Conservation (phyloP, 2,888 invertebrate genomes). For the Thelaira solivaga region DNA sequence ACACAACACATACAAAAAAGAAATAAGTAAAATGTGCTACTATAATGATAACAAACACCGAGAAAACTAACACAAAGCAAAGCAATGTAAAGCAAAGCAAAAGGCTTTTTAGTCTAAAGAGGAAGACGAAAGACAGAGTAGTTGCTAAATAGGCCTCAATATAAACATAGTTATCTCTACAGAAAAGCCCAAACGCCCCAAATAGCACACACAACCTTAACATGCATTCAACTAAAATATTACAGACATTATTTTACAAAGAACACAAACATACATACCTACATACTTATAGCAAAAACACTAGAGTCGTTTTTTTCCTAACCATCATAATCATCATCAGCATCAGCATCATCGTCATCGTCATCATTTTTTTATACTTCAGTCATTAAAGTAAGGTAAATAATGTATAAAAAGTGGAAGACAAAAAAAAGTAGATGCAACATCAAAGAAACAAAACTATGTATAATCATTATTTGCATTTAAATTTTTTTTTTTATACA, state of each 20-base stretch:
- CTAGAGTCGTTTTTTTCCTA: constrained; percentile 38
- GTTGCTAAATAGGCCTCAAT: constrained; percentile 45
- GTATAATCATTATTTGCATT: constrained; percentile 70
- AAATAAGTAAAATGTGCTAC: constrained; percentile 12
- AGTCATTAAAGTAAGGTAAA: constrained; percentile 60
- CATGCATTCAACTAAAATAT: constrained; percentile 42
- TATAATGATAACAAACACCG: constrained; percentile 4
- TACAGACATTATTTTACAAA: constrained; percentile 48
- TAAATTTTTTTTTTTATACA: constrained; percentile 64
- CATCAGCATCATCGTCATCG: constrained; percentile 32
- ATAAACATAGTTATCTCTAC: constrained; percentile 5
- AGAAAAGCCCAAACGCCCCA: constrained; percentile 18
- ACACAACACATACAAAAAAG: neutral
- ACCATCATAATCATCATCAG: constrained; percentile 17
- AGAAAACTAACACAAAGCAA: constrained; percentile 2
- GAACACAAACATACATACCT: constrained; percentile 11
- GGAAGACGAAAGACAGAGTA: constrained; percentile 19
- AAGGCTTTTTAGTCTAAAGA: constrained; percentile 37
- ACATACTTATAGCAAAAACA: constrained; percentile 11
- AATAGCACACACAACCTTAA: constrained; percentile 2
- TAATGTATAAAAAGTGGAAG: constrained; percentile 38
- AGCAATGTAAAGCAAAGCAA: constrained; percentile 13
- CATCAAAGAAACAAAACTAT: constrained; percentile 53
- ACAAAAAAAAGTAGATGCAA: constrained; percentile 17
- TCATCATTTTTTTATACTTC: constrained; percentile 56